phyloP scores from a whole-genome alignment of 2,888 invertebrate genomes.

The Arge pagana region DNA sequence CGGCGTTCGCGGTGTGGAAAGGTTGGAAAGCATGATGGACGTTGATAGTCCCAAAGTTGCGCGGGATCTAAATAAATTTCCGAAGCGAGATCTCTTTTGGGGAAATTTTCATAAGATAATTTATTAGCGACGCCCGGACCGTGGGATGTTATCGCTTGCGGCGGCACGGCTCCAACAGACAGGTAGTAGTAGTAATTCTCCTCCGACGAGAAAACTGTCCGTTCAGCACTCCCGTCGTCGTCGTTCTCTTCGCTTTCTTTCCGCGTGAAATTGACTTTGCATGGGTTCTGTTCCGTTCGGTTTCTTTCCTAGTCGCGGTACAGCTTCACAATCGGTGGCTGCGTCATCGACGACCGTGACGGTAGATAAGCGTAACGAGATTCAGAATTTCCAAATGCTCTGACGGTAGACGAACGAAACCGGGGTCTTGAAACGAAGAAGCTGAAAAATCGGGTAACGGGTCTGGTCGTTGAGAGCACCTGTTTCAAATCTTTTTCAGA shows the following conservation, averaged over 20 bases:
- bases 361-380: too few relatives aligned
- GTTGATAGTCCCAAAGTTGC: too few relatives aligned
- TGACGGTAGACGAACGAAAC: too few relatives aligned
- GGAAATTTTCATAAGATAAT: slow-evolving; percentile 49
- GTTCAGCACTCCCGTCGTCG: slow-evolving; percentile 37
- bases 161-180: slow-evolving; percentile 26
- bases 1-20: slow-evolving; percentile 10
- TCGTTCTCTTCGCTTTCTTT: slow-evolving; percentile 1
- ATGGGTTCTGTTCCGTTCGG: too few relatives aligned
- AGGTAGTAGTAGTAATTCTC: slow-evolving; percentile 32
- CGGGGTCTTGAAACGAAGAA: too few relatives aligned
- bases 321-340: too few relatives aligned
- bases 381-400: too few relatives aligned
- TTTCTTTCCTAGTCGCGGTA: too few relatives aligned
- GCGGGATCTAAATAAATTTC: slow-evolving; percentile 12
- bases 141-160: slow-evolving; percentile 37
- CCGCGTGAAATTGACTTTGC: too few relatives aligned
- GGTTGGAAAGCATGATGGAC: slow-evolving; percentile 7
- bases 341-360: too few relatives aligned
- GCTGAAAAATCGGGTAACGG: too few relatives aligned
- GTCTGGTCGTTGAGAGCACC: too few relatives aligned
- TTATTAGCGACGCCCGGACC: slow-evolving; percentile 34
- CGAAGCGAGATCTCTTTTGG: neutral
- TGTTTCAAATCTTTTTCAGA: neutral
- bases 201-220: slow-evolving; percentile 36